These are phyloP conservation scores for Napeogenes sylphis DNA, from an alignment of 2,888 invertebrate species.

Conservation along the genomic window DNA sequence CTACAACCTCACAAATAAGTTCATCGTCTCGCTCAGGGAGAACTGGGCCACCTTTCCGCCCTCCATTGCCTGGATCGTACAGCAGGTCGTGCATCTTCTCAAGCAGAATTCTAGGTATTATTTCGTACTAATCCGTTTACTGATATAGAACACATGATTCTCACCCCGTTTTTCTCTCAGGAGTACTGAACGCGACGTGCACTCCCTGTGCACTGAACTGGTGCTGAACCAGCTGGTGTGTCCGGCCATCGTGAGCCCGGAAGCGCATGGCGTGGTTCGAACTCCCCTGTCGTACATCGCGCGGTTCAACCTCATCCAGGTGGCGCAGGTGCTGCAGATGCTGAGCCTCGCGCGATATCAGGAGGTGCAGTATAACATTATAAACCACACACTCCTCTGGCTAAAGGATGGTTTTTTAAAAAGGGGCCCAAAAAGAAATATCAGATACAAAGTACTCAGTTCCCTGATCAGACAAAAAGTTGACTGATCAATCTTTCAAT, in stretches of 20 bases:
- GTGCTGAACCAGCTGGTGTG: slow-evolving; percentile 96
- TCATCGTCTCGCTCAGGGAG: slow-evolving; percentile 88
- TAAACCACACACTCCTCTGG: too few relatives aligned
- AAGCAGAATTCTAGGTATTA: slow-evolving; percentile 65
- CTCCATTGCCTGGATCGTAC: slow-evolving; percentile 92
- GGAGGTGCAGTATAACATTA: slow-evolving; percentile 68
- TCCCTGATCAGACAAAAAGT: too few relatives aligned
- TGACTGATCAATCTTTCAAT: too few relatives aligned
- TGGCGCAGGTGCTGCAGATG: slow-evolving; percentile 95
- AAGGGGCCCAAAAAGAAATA: too few relatives aligned
- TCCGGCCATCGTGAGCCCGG: slow-evolving; percentile 97
- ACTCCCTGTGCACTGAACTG: slow-evolving; percentile 92
- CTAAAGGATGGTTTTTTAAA: too few relatives aligned
- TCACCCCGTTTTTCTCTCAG: slow-evolving; percentile 35
- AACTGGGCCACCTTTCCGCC: slow-evolving; percentile 95
- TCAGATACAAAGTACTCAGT: too few relatives aligned
- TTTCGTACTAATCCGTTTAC: too few relatives aligned
- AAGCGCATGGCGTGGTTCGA: slow-evolving; percentile 95
- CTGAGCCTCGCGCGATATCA: slow-evolving; percentile 91
- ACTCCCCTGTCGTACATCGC: slow-evolving; percentile 94
- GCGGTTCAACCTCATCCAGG: slow-evolving; percentile 91
- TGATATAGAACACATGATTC: background rate
- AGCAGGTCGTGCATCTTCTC: slow-evolving; percentile 84
- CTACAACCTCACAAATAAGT: slow-evolving; percentile 86
- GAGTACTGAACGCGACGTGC: slow-evolving; percentile 66